Percentiles rank a stretch among this genome's conserved stretches.
Conservation (phyloP, 2,113 vertebrate genomes). For the Colaptes auratus region DNA sequence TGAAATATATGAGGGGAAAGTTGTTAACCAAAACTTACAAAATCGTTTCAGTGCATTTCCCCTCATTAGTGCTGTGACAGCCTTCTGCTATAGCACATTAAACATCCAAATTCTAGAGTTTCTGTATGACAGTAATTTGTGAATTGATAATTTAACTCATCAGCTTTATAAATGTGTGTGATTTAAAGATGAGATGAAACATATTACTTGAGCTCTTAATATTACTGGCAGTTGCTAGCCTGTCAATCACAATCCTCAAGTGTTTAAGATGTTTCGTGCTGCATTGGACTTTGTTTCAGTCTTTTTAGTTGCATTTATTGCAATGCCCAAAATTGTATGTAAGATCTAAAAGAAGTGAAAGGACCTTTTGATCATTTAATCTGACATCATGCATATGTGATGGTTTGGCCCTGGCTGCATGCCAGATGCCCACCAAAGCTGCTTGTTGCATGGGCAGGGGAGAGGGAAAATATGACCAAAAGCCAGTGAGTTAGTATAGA, state of each 20-base stretch:
- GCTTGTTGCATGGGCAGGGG: too few relatives aligned
- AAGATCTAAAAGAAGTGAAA: background rate
- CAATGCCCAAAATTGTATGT: background rate
- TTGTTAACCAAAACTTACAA: background rate
- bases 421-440: too few relatives aligned
- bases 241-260: background rate
- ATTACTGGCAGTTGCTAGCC: background rate
- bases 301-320: background rate
- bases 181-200: background rate
- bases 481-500: too few relatives aligned
- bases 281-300: background rate
- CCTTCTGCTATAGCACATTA: slow-evolving; percentile 11
- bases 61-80: slow-evolving; percentile 26
- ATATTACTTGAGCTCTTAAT: background rate
- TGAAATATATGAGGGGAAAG: background rate
- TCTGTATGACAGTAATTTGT: background rate
- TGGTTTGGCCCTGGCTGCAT: too few relatives aligned
- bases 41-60: background rate
- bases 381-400: background rate
- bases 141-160: slow-evolving; percentile 36
- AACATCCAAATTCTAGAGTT: background rate
- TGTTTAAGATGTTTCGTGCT: background rate
- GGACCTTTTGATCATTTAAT: background rate
- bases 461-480: too few relatives aligned
- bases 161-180: background rate